phyloP scores from a whole-genome alignment of 2,888 invertebrate species.

The Eupelmus urozonus region DNA sequence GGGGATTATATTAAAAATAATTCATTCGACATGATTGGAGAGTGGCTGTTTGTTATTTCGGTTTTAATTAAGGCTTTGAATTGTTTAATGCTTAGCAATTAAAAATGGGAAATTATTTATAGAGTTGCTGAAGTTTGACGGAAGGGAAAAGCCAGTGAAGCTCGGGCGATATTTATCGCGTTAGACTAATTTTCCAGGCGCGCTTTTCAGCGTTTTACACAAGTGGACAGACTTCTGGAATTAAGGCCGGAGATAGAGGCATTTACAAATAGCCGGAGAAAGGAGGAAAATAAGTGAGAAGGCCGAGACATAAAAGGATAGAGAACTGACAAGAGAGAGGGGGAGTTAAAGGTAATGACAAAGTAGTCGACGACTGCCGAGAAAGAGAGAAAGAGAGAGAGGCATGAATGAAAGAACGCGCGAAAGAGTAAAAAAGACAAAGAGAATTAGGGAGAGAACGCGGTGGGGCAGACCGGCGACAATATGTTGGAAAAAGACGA shows the following conservation, averaged over 20 bases:
- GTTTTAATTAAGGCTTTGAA: no score
- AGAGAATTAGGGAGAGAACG: constrained; percentile 32
- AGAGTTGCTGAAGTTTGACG: no score
- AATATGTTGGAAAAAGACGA: constrained; percentile 25
- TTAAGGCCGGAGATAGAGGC: constrained; percentile 13
- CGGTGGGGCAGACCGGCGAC: neutral
- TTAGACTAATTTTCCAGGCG: no score
- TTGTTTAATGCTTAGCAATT: no score
- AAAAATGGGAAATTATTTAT: no score
- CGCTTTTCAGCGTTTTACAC: neutral
- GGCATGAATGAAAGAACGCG: constrained; percentile 32
- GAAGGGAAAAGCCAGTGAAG: no score
- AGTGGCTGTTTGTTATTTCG: no score
- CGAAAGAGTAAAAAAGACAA: constrained; percentile 15
- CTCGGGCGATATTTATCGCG: no score
- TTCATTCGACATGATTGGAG: no score
- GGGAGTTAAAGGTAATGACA: neutral
- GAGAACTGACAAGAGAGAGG: constrained; percentile 1
- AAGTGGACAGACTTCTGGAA: constrained; percentile 18
- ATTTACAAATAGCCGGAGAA: neutral
- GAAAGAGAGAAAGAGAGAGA: constrained; percentile 18
- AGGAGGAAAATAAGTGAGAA: neutral
- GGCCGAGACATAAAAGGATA: neutral
- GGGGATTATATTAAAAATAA: no score
- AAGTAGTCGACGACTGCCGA: neutral